These are phyloP conservation scores for Macrobrachium nipponense DNA, from an alignment of 1,140 invertebrate genomes.

Conservation along the genomic window DNA sequence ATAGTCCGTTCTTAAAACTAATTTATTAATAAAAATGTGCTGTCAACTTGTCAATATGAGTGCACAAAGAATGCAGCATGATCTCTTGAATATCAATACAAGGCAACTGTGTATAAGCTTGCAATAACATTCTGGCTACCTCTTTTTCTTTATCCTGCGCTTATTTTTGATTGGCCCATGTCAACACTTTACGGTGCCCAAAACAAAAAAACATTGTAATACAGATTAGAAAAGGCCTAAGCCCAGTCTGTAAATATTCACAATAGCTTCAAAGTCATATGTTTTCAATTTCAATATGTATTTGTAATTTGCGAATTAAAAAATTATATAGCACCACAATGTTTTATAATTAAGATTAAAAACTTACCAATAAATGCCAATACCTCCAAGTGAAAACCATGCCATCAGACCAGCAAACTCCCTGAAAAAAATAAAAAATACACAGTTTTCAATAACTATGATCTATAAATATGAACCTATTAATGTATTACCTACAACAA, in stretches of 20 bases:
- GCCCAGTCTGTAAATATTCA: not conserved
- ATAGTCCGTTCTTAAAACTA: not conserved
- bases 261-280: too few species aligned
- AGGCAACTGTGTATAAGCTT: constrained; percentile 4
- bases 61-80: constrained; percentile 15
- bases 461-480: too few species aligned
- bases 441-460: not conserved
- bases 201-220: not conserved
- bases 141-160: constrained; percentile 39
- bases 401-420: constrained; percentile 47
- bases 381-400: constrained; percentile 42
- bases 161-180: constrained; percentile 48
- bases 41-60: constrained; percentile 15
- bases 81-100: constrained; percentile 12
- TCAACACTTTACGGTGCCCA: constrained; percentile 33
- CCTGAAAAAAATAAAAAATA: not conserved
- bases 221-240: constrained; percentile 10
- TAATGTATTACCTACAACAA: too few species aligned
- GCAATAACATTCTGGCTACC: constrained; percentile 30
- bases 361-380: constrained; percentile 56
- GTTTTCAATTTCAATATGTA: too few species aligned
- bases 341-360: not conserved
- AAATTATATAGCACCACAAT: too few species aligned
- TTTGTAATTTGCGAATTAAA: too few species aligned
- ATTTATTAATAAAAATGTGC: not conserved